A percentile compares a stretch with the other conserved stretches of the same genome.
Evolutionary conservation across 2,113 vertebrate genomes (phyloP).

Genomic region (Leucopsar rothschildi): DNA sequence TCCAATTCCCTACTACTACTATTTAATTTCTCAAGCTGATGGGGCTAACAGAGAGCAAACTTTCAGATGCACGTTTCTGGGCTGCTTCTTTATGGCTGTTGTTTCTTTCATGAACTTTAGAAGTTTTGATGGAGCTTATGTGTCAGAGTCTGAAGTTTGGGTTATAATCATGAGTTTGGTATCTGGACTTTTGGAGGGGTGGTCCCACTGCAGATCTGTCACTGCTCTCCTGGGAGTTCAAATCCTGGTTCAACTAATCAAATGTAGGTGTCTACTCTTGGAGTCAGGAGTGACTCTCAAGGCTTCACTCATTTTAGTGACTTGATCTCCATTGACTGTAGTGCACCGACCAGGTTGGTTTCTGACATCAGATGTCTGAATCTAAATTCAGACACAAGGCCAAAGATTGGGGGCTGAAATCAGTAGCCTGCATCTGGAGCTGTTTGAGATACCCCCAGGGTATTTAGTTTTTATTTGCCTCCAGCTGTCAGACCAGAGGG

Average conservation of each 20-base stretch:
- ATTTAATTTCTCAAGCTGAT: background rate
- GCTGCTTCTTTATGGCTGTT: background rate
- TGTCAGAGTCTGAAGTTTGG: background rate
- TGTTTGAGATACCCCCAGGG: background rate
- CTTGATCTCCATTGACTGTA: background rate
- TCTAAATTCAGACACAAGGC: background rate
- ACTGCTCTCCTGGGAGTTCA: background rate
- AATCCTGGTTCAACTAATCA: background rate
- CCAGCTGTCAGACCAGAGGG: background rate
- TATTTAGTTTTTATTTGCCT: background rate
- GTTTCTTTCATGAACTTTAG: background rate
- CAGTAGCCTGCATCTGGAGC: background rate
- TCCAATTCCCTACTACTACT: background rate
- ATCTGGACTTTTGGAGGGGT: rapidly evolving
- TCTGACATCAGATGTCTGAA: background rate
- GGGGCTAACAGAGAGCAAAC: background rate
- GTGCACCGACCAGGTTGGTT: background rate
- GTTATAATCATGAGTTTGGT: background rate
- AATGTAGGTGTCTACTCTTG: background rate
- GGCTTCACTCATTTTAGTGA: rapidly evolving
- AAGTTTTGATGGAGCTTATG: background rate
- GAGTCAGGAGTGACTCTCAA: background rate
- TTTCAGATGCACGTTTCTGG: background rate
- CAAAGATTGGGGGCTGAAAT: background rate
- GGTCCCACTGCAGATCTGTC: background rate